Evolutionary conservation across 2,888 invertebrate species (phyloP), one percentile per base, ranked within the genome.

Genomic region (Caenorhabditis becei): DNA sequence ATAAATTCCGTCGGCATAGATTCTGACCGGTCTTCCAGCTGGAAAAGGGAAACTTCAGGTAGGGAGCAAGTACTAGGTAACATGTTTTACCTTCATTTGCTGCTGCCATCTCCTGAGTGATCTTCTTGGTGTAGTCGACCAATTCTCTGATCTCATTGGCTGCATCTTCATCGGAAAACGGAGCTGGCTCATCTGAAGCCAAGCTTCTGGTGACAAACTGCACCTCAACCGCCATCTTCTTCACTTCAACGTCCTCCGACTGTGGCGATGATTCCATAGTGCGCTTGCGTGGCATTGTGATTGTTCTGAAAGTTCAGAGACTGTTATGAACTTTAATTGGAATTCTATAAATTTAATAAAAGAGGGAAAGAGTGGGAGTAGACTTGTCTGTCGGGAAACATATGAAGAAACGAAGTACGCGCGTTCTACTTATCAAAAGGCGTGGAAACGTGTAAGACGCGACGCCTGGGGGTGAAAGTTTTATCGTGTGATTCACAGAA

Each of bases 1-100:
- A 92, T 98, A 99, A 91, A 98, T 97, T 86, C 98, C 98, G 93
- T 99, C 98, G 2, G 98, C 96, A 93, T 98, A 99, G 47, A 99
- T 96, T 86, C 99, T 94, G 75, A 98, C 94, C 87, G 94, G 94
- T 70, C 99, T 94, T 24, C 94, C 94, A 59, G 95, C 95, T 93
- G 93, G 24, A 91, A 84, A 49, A 3, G 44, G 11, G n/a, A 23
- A 35, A 32, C 4, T 32, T 32, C 4, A 10, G 10, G 5, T 1
- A 49, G 18, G n/a, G 5, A 65, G 16, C 32, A 53, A 23, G 2
- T 8, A 1, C 2, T 23, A 8, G 1, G 32, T 1, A 28, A 56
- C 32, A 54, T 1, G 8, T 24, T 18, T 61, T 54, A 94, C 94
- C 94, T 92, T 92, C 94, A 72, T 96, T 96, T 66, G 94, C 93